Evolutionary conservation across 2,797 vertebrate species (phyloP), one percentile per base, ranked within the genome.

Genomic region (Rhinoraja longicauda): DNA sequence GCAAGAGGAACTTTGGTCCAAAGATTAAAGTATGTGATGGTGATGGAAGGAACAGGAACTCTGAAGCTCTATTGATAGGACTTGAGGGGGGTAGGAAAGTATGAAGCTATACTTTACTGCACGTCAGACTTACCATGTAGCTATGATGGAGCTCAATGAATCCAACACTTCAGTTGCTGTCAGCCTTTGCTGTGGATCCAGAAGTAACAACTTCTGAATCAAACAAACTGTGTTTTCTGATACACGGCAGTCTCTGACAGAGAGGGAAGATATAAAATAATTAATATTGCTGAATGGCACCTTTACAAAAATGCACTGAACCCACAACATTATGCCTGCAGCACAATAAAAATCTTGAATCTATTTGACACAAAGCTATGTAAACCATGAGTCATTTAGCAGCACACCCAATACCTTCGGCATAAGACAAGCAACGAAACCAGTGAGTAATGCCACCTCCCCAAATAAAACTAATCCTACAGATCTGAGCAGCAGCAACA

Each of bases 171-270:
- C 99, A 0, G 97, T 95, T 53, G 99, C 99, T 0, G 98, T 98
- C 86, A 99, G 97, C 93, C 99, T 97, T 94, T 99, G 98, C 96
- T 99, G 99, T 1, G 99, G 98, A 94, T 99, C 99, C 93, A 99
- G 95, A 93, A 99, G 98, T 93, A 99, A 96, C 95, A 99, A 97
- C 94, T 99, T 99, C 93, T 98, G 97, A 95, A 99, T 99, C 95
- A 99, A 97, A 96, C 98, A 99, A 95, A 99, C 99, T 0, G 99
- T 99, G 96, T 97, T 99, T 94, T 99, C 99, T 0, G 99, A 99
- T 94, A 99, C 99, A 1, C 99, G 97, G 1, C 99, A 98, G 0
- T 99, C 99, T 95, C 99, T 99, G 95, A 2, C 19, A 93, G 53
- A 12, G 93, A 13, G 93, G 93, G 2, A 26, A 15, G 39, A 67